A percentile compares a stretch with the other conserved stretches of the same genome.
phyloP scores from a whole-genome alignment of 2,113 vertebrate species.

The Leucosticte australis region DNA sequence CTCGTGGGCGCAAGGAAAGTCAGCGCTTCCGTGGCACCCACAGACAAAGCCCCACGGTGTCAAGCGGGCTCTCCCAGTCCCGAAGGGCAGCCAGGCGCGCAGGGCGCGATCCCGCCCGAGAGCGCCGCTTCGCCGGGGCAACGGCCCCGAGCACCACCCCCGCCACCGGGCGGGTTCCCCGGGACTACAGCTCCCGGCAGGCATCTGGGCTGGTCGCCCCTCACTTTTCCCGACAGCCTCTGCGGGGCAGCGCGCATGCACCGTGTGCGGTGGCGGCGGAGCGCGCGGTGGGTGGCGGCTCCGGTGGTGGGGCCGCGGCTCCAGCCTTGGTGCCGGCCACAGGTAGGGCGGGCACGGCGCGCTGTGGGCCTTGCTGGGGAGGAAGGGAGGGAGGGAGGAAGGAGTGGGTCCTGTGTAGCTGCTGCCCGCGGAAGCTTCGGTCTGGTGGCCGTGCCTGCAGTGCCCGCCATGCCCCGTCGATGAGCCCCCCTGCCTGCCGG shows the following conservation, averaged over 20 bases:
- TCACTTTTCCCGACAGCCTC: not conserved
- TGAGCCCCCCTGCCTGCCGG: not conserved
- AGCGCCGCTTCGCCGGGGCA: fast-evolving
- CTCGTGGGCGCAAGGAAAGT: not conserved
- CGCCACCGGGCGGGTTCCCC: fast-evolving
- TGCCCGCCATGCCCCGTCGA: not conserved
- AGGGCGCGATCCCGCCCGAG: fast-evolving
- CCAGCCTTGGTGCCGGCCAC: not conserved
- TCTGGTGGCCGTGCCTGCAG: not conserved
- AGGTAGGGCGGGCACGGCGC: not conserved
- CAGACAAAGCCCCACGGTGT: not conserved
- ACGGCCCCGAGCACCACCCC: fast-evolving
- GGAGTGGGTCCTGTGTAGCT: fast-evolving
- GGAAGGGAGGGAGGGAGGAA: too few relatives aligned
- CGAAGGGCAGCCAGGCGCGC: too few relatives aligned
- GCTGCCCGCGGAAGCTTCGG: not conserved
- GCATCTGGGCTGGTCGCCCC: fast-evolving
- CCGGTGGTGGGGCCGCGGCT: too few relatives aligned
- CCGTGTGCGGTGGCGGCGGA: not conserved
- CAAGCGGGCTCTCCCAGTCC: too few relatives aligned
- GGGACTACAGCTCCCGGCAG: not conserved
- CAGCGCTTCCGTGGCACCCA: not conserved
- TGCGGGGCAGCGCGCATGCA: not conserved
- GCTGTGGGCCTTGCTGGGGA: not conserved
- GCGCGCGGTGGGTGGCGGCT: fast-evolving